Evolutionary conservation across 2,888 invertebrate species (phyloP).

Genomic region (Dynastes hyllus): DNA sequence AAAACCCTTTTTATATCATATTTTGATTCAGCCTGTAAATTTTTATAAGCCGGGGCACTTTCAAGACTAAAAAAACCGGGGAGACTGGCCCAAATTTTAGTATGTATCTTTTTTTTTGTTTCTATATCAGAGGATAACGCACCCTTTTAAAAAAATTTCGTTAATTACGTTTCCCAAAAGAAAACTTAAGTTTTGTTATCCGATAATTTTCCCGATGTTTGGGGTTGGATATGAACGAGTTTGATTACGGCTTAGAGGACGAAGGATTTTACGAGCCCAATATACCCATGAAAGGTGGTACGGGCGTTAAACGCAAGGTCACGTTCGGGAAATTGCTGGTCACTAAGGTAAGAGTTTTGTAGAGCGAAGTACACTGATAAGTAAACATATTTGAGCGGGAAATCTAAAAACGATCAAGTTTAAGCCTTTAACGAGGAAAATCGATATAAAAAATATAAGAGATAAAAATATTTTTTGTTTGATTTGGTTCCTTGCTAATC

Average conservation of each 20-base stretch:
- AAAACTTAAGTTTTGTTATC: no score
- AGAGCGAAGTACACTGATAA: background rate
- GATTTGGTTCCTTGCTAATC: no score
- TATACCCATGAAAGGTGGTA: constrained; percentile 73
- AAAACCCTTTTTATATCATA: no score
- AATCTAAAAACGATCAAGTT: no score
- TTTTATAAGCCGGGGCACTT: no score
- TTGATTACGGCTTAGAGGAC: constrained; percentile 81
- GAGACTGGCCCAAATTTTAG: background rate
- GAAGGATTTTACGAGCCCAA: constrained; percentile 82
- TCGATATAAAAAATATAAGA: no score
- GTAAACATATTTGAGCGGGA: no score
- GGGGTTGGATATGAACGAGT: constrained; percentile 76
- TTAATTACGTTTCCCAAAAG: no score
- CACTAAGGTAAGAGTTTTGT: constrained; percentile 65
- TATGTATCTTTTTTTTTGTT: background rate
- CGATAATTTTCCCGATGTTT: constrained; percentile 72
- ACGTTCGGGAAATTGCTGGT: constrained; percentile 66
- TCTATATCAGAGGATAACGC: background rate
- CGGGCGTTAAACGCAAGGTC: constrained; percentile 67
- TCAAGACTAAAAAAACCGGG: background rate
- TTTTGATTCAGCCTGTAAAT: no score
- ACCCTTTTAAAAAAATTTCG: background rate
- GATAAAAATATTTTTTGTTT: no score
- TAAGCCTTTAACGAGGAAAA: no score